Evolutionary conservation across 2,888 invertebrate species (phyloP).

Genomic region (Emmelina monodactyla): DNA sequence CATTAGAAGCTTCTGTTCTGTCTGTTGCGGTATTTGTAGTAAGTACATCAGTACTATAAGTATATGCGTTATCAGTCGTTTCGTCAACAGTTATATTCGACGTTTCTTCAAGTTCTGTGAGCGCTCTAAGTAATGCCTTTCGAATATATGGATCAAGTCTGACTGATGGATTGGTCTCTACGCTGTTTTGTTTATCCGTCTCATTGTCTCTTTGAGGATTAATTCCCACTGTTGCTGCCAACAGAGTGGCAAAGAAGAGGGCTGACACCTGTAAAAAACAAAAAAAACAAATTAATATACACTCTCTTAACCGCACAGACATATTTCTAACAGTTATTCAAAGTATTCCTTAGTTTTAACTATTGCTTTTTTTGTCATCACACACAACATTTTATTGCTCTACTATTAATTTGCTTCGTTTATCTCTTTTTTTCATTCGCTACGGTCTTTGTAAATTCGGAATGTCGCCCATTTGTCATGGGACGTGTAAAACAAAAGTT

Average conservation of each 20-base stretch:
- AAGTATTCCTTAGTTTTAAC: no score
- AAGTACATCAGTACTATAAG: slow-evolving; percentile 40
- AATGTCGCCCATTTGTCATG: neutral
- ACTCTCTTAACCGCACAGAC: no score
- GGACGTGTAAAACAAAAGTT: neutral
- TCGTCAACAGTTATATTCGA: slow-evolving; percentile 44
- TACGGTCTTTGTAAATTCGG: no score
- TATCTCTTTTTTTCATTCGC: no score
- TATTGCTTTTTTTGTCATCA: no score
- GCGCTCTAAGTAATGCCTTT: slow-evolving; percentile 77
- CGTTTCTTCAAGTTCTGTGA: slow-evolving; percentile 77
- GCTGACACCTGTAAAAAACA: slow-evolving; percentile 38
- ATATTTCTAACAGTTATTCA: no score
- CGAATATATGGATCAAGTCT: slow-evolving; percentile 77
- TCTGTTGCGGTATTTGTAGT: slow-evolving; percentile 35
- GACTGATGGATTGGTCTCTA: slow-evolving; percentile 60
- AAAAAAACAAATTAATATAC: slow-evolving; percentile 12
- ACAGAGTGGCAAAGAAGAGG: slow-evolving; percentile 30
- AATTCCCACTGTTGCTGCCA: slow-evolving; percentile 1
- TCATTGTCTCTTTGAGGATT: no score
- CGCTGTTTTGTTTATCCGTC: slow-evolving; percentile 46
- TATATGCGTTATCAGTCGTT: slow-evolving; percentile 27
- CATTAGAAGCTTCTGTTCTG: slow-evolving; percentile 26
- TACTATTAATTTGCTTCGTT: no score
- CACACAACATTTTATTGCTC: no score